A percentile compares a stretch with the other conserved stretches of the same genome.
Evolutionary conservation across 2,888 invertebrate genomes (phyloP).

Genomic region (Spilarctia lutea): DNA sequence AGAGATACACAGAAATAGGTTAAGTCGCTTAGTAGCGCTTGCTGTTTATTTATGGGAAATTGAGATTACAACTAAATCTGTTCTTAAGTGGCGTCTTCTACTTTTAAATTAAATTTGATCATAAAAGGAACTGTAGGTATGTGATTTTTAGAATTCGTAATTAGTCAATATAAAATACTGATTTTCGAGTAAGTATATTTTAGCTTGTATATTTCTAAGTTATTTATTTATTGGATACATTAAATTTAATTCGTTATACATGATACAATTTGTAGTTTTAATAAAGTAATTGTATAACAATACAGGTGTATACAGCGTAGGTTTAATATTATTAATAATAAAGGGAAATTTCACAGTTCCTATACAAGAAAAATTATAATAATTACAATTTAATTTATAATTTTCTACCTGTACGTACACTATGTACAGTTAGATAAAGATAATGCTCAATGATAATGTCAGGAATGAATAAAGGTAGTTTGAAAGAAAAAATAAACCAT

Average conservation of each 20-base stretch:
- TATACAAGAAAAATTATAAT: background rate
- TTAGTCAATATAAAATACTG: background rate
- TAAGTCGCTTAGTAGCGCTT: background rate
- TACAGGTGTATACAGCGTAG: background rate
- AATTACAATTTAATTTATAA: background rate
- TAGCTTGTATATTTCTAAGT: too few species aligned
- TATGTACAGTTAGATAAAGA: too few species aligned
- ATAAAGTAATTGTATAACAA: background rate
- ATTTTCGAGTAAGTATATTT: background rate
- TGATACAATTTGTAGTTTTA: background rate
- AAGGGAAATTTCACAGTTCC: background rate
- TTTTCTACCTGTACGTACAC: too few species aligned
- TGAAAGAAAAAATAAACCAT: background rate
- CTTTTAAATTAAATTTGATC: too few species aligned
- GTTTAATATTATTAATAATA: background rate
- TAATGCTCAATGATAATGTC: too few species aligned
- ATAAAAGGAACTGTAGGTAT: too few species aligned
- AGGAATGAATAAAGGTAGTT: too few species aligned
- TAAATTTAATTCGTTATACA: too few species aligned
- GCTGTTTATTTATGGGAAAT: background rate
- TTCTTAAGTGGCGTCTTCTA: too few species aligned
- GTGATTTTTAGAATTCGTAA: too few species aligned
- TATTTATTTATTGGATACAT: too few species aligned
- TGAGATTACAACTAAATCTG: background rate
- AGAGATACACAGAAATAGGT: background rate